A percentile compares a stretch with the other conserved stretches of the same genome.
Evolutionary conservation across 2,888 invertebrate species (phyloP).

Genomic region (Drosophila peninsularis): DNA sequence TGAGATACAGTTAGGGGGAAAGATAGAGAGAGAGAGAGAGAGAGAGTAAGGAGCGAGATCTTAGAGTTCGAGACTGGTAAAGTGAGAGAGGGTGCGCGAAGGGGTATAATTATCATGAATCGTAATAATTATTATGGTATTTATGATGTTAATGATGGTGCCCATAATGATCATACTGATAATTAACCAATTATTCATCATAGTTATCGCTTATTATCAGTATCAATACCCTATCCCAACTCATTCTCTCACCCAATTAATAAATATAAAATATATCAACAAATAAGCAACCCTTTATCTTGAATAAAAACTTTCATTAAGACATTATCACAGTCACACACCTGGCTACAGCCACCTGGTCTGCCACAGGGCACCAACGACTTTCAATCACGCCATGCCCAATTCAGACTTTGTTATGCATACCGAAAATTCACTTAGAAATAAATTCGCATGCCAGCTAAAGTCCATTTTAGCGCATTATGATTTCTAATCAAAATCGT

Average conservation of each 20-base stretch:
- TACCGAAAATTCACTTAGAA: not conserved
- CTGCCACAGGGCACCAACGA: too few species aligned
- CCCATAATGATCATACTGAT: not conserved
- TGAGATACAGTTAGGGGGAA: not conserved
- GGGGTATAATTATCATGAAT: not conserved
- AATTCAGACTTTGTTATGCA: not conserved
- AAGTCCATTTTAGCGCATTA: not conserved
- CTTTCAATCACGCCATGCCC: not conserved
- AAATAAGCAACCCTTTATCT: not conserved
- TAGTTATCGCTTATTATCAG: too few species aligned
- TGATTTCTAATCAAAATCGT: constrained; percentile 29
- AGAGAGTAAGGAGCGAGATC: not conserved
- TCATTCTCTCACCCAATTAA: too few species aligned
- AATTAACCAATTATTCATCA: not conserved
- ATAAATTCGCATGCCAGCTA: not conserved
- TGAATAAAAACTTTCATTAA: not conserved
- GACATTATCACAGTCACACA: not conserved
- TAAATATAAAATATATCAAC: not conserved
- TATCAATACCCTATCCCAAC: too few species aligned
- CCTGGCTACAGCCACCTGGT: not conserved
- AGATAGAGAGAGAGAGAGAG: not conserved
- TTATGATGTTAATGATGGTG: too few species aligned
- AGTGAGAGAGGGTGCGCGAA: too few species aligned
- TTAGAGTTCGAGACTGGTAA: too few species aligned
- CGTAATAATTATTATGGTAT: too few species aligned